phyloP scores from a whole-genome alignment of 2,888 invertebrate genomes.

The Parthenolecanium corni region DNA sequence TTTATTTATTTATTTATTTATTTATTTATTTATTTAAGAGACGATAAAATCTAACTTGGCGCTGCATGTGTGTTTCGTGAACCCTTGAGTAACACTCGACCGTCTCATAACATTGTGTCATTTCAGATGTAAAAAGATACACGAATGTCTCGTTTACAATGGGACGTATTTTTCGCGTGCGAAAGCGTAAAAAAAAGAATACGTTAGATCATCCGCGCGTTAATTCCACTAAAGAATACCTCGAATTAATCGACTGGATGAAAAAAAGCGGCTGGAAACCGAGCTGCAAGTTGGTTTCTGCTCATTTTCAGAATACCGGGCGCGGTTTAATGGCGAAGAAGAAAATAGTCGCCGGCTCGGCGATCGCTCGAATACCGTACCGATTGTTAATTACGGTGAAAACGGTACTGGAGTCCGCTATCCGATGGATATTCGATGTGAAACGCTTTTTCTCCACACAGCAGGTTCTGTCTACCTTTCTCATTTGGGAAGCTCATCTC shows the following conservation, averaged over 20 bases:
- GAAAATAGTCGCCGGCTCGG: conserved; percentile 45
- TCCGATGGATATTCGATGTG: conserved; percentile 33
- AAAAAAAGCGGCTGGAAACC: conserved; percentile 50
- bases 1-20: no score
- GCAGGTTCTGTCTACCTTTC: conserved; percentile 59
- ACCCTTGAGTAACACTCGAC: no score
- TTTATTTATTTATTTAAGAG: no score
- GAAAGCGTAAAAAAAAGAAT: conserved; percentile 25
- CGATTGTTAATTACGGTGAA: conserved; percentile 34
- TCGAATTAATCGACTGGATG: conserved; percentile 38
- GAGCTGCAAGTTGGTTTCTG: conserved; percentile 46
- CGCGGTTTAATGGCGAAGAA: conserved; percentile 58
- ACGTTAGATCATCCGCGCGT: neutral
- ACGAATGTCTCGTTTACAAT: neutral
- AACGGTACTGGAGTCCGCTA: conserved; percentile 34
- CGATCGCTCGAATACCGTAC: conserved; percentile 33
- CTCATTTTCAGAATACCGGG: conserved; percentile 54
- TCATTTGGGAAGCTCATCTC: conserved; percentile 55
- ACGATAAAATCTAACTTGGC: no score
- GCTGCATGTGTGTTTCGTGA: no score
- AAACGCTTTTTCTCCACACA: conserved; percentile 46
- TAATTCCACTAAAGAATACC: conserved; percentile 25
- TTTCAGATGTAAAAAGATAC: no score
- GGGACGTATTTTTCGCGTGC: conserved; percentile 20
- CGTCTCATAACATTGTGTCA: no score